These are phyloP conservation scores for Rhombomys opimus DNA, from an alignment of 2,113 vertebrate genomes.

Conservation along the genomic window DNA sequence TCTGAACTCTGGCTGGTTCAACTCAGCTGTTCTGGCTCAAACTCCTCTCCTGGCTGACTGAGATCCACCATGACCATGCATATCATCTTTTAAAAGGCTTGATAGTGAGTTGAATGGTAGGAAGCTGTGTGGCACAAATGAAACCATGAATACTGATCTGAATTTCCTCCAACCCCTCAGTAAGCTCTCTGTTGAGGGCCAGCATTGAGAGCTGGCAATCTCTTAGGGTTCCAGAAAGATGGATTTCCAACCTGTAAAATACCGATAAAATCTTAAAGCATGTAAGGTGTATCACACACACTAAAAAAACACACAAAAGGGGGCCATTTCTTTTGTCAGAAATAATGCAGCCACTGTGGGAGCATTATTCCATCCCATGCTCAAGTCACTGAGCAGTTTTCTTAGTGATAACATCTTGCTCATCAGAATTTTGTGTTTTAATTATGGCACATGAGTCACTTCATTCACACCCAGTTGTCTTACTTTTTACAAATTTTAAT, in stretches of 20 bases:
- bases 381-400: not conserved
- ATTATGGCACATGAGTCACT: not conserved
- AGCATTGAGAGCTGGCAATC: not conserved
- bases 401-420: not conserved
- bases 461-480: constrained; percentile 8
- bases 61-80: not conserved
- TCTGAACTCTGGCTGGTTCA: no score
- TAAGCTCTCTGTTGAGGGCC: not conserved
- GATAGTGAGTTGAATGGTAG: not conserved
- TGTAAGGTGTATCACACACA: not conserved
- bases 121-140: not conserved
- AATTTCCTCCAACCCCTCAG: not conserved
- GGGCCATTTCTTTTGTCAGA: not conserved
- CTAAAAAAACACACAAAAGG: not conserved
- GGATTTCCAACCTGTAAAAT: not conserved
- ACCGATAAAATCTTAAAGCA: not conserved
- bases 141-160: not conserved
- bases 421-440: constrained; percentile 8
- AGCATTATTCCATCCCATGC: not conserved
- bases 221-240: not conserved
- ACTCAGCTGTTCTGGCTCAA: no score
- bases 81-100: not conserved
- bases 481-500: constrained; percentile 57
- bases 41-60: no score
- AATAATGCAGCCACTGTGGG: not conserved